Evolutionary conservation across 2,797 vertebrate genomes (phyloP).

Genomic region (Toxotes lorentzi): DNA sequence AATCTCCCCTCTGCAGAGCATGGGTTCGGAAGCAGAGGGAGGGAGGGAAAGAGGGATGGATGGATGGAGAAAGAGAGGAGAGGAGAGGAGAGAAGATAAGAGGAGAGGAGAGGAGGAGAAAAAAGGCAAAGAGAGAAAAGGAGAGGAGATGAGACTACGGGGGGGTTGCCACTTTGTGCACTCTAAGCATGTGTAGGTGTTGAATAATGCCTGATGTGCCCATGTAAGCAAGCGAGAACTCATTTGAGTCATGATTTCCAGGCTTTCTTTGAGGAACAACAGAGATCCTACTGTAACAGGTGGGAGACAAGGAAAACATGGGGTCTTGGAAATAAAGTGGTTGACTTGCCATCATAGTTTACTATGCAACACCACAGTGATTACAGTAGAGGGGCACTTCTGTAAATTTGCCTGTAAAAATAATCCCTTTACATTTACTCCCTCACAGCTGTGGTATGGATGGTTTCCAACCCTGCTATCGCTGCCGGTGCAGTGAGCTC

Average conservation of each 20-base stretch:
- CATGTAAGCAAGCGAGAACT: slow-evolving; percentile 28
- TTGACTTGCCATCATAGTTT: background rate
- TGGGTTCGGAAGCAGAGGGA: slow-evolving; percentile 38
- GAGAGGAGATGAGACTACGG: slow-evolving; percentile 14
- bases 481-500: background rate
- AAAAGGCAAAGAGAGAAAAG: background rate
- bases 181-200: slow-evolving; percentile 68
- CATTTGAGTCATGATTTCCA: slow-evolving; percentile 57
- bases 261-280: slow-evolving; percentile 34
- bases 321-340: background rate
- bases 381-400: background rate
- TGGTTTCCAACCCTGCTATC: slow-evolving; percentile 4
- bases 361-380: slow-evolving; percentile 1
- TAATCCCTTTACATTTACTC: slow-evolving; percentile 14
- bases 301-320: slow-evolving; percentile 22
- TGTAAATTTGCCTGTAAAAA: slow-evolving; percentile 4
- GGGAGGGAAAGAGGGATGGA: slow-evolving; percentile 18
- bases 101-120: slow-evolving; percentile 13
- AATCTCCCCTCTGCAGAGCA: slow-evolving; percentile 63
- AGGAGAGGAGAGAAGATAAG: slow-evolving; percentile 1
- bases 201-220: slow-evolving; percentile 49
- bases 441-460: background rate
- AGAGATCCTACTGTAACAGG: slow-evolving; percentile 46
- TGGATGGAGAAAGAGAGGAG: background rate
- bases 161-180: slow-evolving; percentile 53